These are phyloP conservation scores for Nematolebias whitei DNA, from an alignment of 2,113 vertebrate genomes.

Conservation along the genomic window DNA sequence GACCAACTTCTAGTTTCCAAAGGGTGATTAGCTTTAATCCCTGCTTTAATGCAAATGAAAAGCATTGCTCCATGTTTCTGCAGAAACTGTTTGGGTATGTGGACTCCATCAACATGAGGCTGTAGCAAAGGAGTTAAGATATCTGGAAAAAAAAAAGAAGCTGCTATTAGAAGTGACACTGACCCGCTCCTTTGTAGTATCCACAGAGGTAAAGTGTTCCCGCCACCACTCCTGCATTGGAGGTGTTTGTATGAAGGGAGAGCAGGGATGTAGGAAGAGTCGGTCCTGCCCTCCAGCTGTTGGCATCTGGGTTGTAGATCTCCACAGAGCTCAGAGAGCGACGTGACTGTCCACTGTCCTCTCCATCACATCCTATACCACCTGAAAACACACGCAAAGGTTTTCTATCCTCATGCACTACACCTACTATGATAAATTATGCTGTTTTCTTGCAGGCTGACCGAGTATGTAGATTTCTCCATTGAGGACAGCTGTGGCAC, in stretches of 20 bases:
- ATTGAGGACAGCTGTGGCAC: constrained; percentile 84
- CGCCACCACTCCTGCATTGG: constrained; percentile 79
- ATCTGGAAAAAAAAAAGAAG: background rate
- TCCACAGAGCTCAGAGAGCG: constrained; percentile 89
- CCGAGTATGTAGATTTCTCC: constrained; percentile 91
- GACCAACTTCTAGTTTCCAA: constrained; percentile 30
- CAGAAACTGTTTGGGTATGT: too few species aligned
- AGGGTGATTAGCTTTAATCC: constrained; percentile 9
- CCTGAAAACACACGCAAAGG: constrained; percentile 71
- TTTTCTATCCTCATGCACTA: background rate
- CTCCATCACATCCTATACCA: constrained; percentile 90
- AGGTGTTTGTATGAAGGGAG: constrained; percentile 84
- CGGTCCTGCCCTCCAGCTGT: constrained; percentile 89
- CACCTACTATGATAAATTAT: background rate
- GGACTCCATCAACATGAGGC: too few species aligned
- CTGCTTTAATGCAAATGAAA: background rate
- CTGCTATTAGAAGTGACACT: constrained; percentile 37
- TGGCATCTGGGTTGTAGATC: constrained; percentile 89
- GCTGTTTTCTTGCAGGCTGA: constrained; percentile 62
- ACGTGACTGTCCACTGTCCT: constrained; percentile 86
- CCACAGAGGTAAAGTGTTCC: constrained; percentile 91
- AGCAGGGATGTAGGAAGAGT: constrained; percentile 85
- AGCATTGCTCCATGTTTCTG: background rate
- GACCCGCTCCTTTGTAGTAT: constrained; percentile 87
- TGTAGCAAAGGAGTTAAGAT: background rate